Conservation (phyloP, 2,888 invertebrate genomes). For the Tipula confusa region DNA sequence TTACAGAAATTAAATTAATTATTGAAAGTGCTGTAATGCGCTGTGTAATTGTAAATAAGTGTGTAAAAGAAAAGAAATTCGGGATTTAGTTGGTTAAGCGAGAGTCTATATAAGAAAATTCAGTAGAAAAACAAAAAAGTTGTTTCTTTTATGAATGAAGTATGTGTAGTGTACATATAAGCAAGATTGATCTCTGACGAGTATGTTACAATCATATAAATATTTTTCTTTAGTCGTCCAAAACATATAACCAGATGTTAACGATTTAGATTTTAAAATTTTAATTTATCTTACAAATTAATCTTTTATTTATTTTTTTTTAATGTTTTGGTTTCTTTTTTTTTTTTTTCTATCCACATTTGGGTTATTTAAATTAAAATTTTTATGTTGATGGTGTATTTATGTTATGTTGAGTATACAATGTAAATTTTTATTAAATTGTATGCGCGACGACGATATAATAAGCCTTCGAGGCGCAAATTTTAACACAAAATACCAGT, state of each 20-base stretch:
- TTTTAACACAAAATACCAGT: background rate
- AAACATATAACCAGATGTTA: conserved; percentile 8
- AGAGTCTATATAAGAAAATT: background rate
- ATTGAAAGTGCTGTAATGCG: background rate
- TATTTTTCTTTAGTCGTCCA: background rate
- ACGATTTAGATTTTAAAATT: background rate
- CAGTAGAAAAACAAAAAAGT: background rate
- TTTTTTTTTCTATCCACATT: background rate
- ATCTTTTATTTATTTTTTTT: conserved; percentile 14
- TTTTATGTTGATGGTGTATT: background rate
- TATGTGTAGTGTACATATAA: background rate
- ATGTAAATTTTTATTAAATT: background rate
- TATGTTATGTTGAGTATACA: background rate
- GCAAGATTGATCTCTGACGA: background rate
- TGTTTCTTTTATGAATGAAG: background rate
- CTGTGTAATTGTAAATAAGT: background rate
- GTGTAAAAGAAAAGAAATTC: background rate
- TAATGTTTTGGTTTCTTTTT: background rate
- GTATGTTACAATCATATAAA: background rate
- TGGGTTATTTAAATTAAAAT: background rate
- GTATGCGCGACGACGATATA: background rate
- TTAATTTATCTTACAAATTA: conserved; percentile 25
- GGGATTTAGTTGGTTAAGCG: background rate
- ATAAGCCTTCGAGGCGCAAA: background rate
- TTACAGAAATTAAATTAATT: background rate